These are phyloP conservation scores for Stenoptilia bipunctidactyla DNA, from an alignment of 2,888 invertebrate genomes.

Conservation along the genomic window DNA sequence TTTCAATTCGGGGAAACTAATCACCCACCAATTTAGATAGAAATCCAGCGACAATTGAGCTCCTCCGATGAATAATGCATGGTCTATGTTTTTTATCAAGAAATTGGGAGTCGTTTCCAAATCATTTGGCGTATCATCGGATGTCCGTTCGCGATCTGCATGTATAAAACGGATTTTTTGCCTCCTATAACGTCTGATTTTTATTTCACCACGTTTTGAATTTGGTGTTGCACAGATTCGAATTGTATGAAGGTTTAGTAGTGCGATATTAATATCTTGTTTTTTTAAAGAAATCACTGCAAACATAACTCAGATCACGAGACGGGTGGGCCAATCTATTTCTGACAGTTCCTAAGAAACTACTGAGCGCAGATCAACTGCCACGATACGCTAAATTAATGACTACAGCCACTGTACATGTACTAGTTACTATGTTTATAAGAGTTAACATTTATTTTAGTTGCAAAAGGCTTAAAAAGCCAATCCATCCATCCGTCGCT, in stretches of 20 bases:
- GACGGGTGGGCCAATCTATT: conserved; percentile 49
- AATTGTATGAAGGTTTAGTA: no score
- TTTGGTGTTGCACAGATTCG: no score
- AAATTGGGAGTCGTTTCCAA: not conserved
- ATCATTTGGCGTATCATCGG: not conserved
- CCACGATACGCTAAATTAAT: conserved; percentile 46
- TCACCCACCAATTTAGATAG: conserved; percentile 54
- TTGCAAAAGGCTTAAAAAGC: conserved; percentile 25
- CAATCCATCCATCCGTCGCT: conserved; percentile 26
- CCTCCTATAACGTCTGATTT: not conserved
- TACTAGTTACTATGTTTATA: conserved; percentile 29
- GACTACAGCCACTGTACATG: conserved; percentile 28
- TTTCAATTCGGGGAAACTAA: conserved; percentile 56
- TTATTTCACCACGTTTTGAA: no score
- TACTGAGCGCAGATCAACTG: conserved; percentile 32
- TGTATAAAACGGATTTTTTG: not conserved
- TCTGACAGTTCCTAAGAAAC: conserved; percentile 42
- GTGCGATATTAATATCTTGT: conserved; percentile 1
- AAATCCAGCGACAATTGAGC: conserved; percentile 40
- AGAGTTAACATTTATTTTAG: conserved; percentile 26
- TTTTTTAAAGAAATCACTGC: conserved; percentile 9
- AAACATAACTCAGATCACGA: conserved; percentile 19
- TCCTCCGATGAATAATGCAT: conserved; percentile 31
- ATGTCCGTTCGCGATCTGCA: not conserved
- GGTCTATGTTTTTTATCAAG: not conserved